Percentiles rank a stretch among this genome's conserved stretches.
phyloP scores from a whole-genome alignment of 1,140 invertebrate genomes.

The Pogonomyrmex californicus region DNA sequence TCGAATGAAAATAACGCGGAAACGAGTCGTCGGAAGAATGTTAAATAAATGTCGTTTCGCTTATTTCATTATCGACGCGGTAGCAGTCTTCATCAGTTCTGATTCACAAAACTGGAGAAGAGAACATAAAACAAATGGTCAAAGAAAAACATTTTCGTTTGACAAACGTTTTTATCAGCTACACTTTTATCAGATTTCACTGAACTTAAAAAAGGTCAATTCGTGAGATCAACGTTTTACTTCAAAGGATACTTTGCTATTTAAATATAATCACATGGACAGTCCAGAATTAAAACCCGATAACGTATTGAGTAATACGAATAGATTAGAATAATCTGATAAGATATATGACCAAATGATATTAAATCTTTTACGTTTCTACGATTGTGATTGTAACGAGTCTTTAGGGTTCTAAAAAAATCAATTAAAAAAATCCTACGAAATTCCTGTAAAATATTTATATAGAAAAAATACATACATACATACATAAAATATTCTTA shows the following conservation, averaged over 20 bases:
- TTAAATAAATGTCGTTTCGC: neutral
- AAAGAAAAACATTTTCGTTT: neutral
- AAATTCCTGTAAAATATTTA: neutral
- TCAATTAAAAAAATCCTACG: neutral
- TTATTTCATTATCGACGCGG: neutral
- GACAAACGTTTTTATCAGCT: neutral
- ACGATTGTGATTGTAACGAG: neutral
- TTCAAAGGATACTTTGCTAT: conserved; percentile 6
- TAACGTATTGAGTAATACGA: conserved; percentile 11
- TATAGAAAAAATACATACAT: neutral
- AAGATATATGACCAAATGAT: neutral
- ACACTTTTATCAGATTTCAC: neutral
- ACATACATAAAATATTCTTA: neutral
- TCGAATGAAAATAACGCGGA: conserved; percentile 26
- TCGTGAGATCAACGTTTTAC: conserved; percentile 29
- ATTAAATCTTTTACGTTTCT: neutral
- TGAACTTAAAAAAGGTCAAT: neutral
- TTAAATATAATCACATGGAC: conserved; percentile 7
- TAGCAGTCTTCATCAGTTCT: neutral
- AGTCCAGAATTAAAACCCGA: conserved; percentile 18
- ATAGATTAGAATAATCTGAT: conserved; percentile 19
- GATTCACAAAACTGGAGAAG: neutral
- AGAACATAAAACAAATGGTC: neutral
- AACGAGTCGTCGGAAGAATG: neutral
- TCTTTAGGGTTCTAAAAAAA: neutral